phyloP scores from a whole-genome alignment of 2,888 invertebrate species.

The Lasioglossum vierecki region DNA sequence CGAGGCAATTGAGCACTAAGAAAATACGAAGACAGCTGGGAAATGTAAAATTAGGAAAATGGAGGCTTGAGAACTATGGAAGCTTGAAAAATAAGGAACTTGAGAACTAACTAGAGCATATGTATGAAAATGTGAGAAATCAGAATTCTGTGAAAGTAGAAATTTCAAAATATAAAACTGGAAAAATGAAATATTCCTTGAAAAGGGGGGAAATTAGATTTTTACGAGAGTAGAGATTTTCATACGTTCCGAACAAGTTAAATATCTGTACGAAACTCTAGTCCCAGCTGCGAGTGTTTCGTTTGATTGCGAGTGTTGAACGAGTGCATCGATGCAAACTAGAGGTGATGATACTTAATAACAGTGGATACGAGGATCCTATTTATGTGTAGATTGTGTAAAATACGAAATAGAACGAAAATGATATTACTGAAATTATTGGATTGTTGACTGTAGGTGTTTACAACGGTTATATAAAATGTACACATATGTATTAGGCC shows the following conservation, averaged over 20 bases:
- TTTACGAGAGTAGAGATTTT: background rate
- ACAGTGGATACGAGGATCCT: slow-evolving; percentile 53
- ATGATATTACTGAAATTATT: slow-evolving; percentile 69
- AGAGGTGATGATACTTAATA: slow-evolving; percentile 53
- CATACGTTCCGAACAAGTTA: slow-evolving; percentile 15
- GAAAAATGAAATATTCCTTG: too few relatives aligned
- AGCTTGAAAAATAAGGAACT: background rate
- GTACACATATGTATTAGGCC: slow-evolving; percentile 31
- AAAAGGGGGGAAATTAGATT: background rate
- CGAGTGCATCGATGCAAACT: slow-evolving; percentile 36
- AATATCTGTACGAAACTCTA: slow-evolving; percentile 9
- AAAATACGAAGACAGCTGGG: background rate
- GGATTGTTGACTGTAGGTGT: slow-evolving; percentile 72
- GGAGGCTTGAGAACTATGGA: background rate
- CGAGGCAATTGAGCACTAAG: background rate
- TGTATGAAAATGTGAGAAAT: background rate
- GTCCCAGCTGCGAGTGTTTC: slow-evolving; percentile 4
- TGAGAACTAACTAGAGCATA: background rate
- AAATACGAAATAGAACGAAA: slow-evolving; percentile 67
- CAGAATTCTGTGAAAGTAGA: background rate
- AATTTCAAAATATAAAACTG: background rate
- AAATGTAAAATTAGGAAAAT: background rate
- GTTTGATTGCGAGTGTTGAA: slow-evolving; percentile 12
- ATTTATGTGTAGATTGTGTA: slow-evolving; percentile 75
- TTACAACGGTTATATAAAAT: slow-evolving; percentile 62